Evolutionary conservation across 2,888 invertebrate species (phyloP), one percentile per base, ranked within the genome.

Genomic region (Thyatira batis): DNA sequence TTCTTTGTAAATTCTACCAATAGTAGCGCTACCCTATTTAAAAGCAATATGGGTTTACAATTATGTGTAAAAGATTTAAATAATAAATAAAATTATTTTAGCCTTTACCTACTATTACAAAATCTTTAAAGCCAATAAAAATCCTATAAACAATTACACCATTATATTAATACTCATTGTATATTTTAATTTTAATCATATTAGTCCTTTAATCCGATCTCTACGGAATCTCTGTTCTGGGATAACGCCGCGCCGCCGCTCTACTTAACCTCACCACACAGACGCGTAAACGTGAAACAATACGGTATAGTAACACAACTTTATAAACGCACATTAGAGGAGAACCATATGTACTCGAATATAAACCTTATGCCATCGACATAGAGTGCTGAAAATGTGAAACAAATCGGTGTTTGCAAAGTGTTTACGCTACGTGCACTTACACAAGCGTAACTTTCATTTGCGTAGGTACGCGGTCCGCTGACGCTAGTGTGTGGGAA

Each of bases 201-300:
- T 77, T 73, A 76, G 73, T 71, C 73, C 64, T 76, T 73, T 84
- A 86, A 85, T 80, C 80, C 74, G 66, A 82, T 77, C 91, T 91
- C 92, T 73, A 90, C 78, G 78, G 87, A 84, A 87, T 84, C 85
- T 84, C 84, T 91, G 88, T 92, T 85, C 90, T 60, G 80, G 90
- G 90, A 90, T 90, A 90, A 91, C 87, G 76, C 89, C 90, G 90
- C 91, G 90, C 92, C 87, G 76, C 89, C 90, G 92, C 92, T 91
- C 92, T 90, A 91, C 92, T 92, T 92, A 91, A 91, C 92, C 89
- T 89, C 88, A 82, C 80, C 88, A 89, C 90, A 91, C 89, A 89
- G 85, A 84, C 84, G 85, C 86, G 87, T 89, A 88, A 90, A 89
- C 89, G 87, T 89, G 89, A 89, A 91, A 92, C 91, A 92, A 92